Evolutionary conservation across 2,888 invertebrate species (phyloP).

Genomic region (Meta bourneti): DNA sequence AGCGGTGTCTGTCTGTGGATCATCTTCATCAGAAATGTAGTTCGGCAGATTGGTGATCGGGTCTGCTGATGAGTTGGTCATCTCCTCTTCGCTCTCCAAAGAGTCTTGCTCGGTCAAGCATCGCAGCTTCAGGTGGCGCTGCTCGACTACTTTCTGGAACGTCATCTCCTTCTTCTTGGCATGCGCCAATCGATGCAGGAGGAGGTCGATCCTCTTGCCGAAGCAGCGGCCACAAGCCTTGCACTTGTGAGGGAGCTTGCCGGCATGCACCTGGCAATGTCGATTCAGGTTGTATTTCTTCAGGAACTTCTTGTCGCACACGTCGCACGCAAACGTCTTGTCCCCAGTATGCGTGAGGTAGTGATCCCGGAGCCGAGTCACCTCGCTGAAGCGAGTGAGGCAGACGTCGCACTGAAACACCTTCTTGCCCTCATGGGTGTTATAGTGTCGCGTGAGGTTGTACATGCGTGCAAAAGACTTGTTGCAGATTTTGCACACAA

Average conservation of each 20-base stretch:
- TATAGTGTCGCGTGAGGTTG: not conserved
- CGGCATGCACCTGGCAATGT: not conserved
- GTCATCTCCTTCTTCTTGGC: not conserved
- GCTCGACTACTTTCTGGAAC: not conserved
- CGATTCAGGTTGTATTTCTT: slow-evolving; percentile 12
- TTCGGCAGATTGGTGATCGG: not conserved
- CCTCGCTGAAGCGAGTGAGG: not conserved
- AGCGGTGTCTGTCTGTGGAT: not conserved
- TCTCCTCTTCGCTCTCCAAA: not conserved
- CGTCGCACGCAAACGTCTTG: slow-evolving; percentile 6
- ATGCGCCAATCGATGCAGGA: slow-evolving; percentile 6
- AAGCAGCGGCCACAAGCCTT: not conserved
- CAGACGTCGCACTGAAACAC: not conserved
- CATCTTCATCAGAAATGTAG: not conserved
- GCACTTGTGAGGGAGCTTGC: not conserved
- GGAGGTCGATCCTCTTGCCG: slow-evolving; percentile 22
- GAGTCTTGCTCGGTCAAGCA: not conserved
- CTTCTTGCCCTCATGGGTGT: not conserved
- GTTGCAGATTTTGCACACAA: not conserved
- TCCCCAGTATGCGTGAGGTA: slow-evolving; percentile 3
- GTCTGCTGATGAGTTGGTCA: not conserved
- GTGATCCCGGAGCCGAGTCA: not conserved
- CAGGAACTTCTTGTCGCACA: not conserved
- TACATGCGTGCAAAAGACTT: not conserved
- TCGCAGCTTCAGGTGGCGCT: not conserved